phyloP scores from a whole-genome alignment of 2,888 invertebrate species.

The Agriopis leucophaearia region DNA sequence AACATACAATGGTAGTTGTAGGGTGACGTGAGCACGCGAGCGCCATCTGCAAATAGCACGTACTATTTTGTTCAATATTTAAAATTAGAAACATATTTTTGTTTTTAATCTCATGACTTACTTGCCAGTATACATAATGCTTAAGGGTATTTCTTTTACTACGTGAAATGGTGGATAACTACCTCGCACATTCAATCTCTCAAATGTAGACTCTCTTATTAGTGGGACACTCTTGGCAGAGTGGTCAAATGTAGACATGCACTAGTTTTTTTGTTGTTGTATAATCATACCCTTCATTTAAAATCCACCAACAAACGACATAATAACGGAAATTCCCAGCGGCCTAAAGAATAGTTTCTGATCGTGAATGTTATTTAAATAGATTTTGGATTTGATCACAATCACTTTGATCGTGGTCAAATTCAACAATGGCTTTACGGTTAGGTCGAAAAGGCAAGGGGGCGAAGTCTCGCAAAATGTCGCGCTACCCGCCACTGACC shows the following conservation, averaged over 20 bases:
- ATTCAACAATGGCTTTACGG: slow-evolving; percentile 69
- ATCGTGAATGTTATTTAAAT: slow-evolving; percentile 71
- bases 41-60: slow-evolving; percentile 65
- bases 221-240: too few relatives aligned
- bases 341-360: slow-evolving; percentile 58
- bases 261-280: background rate
- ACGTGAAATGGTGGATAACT: too few relatives aligned
- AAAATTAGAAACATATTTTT: slow-evolving; percentile 18
- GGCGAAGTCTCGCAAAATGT: slow-evolving; percentile 25
- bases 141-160: too few relatives aligned
- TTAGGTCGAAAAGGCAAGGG: slow-evolving; percentile 55
- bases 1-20: slow-evolving; percentile 68
- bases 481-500: slow-evolving; percentile 60
- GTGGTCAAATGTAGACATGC: background rate
- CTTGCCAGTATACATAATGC: too few relatives aligned
- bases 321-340: slow-evolving; percentile 74
- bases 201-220: too few relatives aligned
- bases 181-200: too few relatives aligned
- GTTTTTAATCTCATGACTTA: too few relatives aligned
- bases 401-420: slow-evolving; percentile 79
- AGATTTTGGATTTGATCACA: slow-evolving; percentile 74
- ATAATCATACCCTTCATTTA: slow-evolving; percentile 12
- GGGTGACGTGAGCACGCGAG: slow-evolving; percentile 69
- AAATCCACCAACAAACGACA: slow-evolving; percentile 38
- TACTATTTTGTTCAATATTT: slow-evolving; percentile 36